These are phyloP conservation scores for Corythaeola cristata DNA, from an alignment of 2,113 vertebrate genomes.

Conservation along the genomic window DNA sequence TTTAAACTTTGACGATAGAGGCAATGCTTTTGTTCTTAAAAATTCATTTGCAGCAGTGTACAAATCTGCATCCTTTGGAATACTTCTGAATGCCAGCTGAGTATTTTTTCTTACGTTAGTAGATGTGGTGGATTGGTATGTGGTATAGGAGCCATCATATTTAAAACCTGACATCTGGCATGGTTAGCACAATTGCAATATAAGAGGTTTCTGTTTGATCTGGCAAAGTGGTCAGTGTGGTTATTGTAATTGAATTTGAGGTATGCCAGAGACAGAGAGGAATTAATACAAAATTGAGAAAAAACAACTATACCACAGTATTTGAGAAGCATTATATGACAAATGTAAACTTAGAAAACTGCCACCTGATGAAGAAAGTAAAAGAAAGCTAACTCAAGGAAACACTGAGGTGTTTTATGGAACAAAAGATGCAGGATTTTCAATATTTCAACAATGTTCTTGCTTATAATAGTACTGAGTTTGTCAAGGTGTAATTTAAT, in stretches of 20 bases:
- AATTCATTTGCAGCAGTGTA: neutral
- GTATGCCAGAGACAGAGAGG: neutral
- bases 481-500: neutral
- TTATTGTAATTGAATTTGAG: neutral
- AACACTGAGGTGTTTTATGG: neutral
- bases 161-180: neutral
- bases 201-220: neutral
- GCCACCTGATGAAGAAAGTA: neutral
- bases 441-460: neutral
- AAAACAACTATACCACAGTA: rapidly evolving
- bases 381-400: neutral
- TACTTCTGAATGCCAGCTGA: neutral
- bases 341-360: neutral
- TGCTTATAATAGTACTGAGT: neutral
- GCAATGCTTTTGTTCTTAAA: neutral
- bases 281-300: neutral
- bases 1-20: neutral
- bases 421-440: neutral
- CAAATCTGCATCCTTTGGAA: neutral
- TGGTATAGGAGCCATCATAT: neutral
- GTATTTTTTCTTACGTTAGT: neutral
- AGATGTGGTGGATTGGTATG: neutral
- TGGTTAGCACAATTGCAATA: neutral
- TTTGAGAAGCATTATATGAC: neutral
- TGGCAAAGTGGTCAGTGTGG: neutral